Percentiles rank a stretch among this genome's conserved stretches.
phyloP scores from a whole-genome alignment of 2,113 vertebrate genomes.

The Corythornis vintsioides region DNA sequence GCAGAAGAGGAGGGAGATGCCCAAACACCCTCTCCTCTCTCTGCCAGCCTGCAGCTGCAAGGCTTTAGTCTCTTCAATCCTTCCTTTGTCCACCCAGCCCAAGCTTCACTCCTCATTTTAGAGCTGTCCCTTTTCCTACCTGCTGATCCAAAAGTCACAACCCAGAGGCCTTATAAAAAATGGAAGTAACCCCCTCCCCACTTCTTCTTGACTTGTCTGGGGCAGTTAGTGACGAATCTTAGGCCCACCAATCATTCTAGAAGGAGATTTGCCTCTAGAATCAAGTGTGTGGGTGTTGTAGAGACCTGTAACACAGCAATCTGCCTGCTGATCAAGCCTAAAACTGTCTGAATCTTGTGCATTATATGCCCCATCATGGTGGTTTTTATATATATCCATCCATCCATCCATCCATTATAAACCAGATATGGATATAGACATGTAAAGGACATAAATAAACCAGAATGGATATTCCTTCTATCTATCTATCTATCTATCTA shows the following conservation, averaged over 20 bases:
- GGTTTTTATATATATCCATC: too few relatives aligned
- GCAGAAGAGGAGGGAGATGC: neutral
- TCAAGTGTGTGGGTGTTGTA: neutral
- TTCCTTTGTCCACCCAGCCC: neutral
- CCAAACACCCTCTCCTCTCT: neutral
- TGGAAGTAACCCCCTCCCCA: accelerated
- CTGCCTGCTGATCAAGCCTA: neutral
- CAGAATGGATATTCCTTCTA: too few relatives aligned
- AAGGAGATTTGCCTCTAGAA: neutral
- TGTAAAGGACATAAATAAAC: too few relatives aligned
- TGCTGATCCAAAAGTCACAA: neutral
- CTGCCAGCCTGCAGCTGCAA: neutral
- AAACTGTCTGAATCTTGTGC: neutral
- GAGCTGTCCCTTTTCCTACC: neutral
- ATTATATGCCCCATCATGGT: neutral
- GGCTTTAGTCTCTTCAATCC: neutral
- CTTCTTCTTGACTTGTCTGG: neutral
- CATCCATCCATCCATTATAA: too few relatives aligned
- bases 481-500: too few relatives aligned
- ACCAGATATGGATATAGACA: too few relatives aligned
- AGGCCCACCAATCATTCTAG: neutral
- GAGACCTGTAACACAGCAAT: neutral
- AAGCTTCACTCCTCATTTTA: neutral
- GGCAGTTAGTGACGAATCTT: neutral
- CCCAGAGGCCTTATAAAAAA: neutral